Base-by-base conservation (phyloP, 2,888 invertebrate species). In the Mesodorylaimus sp. region DNA sequence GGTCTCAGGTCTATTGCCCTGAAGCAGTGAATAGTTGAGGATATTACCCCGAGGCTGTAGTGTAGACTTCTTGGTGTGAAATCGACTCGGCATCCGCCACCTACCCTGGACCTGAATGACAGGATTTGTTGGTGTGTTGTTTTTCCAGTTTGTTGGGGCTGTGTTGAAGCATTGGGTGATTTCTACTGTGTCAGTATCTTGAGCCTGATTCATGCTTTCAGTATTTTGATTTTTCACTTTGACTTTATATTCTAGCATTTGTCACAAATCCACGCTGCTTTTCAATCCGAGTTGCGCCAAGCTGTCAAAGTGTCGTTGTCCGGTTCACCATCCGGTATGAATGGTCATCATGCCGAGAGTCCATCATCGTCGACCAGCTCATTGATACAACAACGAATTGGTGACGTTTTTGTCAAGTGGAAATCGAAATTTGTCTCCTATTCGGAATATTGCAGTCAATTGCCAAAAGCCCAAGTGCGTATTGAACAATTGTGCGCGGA, bases 401-500 rank as follows among this genome's bases (percentile, higher is more conserved):
- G 83, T 45, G 80, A 81, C 66, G 83, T 85, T 55, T 93, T 95
- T 72, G 76, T 89, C 46, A 79, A 81, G 59, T 88, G 83, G 78
- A 79, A 88, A 59, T 83, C 86, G 65, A 79, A 81, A 53, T 81
- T 97, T 66, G 76, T 93, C 32, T 77, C 88, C 50, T 97, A 97
- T 65, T 93, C 91, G 16, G 83, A 84, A 64, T 97, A 91, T 70
- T 95, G 95, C 72, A 83, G 91, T 44, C 86, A 88, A 69, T 75
- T 97, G 53, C 82, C 87, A 1, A 74, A 75, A 48, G 89, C 91
- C n/a, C 86, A 88, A 65, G 80, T 80, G 55, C 74, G 79, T 52
- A 75, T 95, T 52, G 85, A 86, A 68, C 78, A 80, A 39, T 65
- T 80, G 3, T 81, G 81, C 59, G 73, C 77, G 27, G 76, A 75